A percentile compares a stretch with the other conserved stretches of the same genome.
Evolutionary conservation across 2,797 vertebrate genomes (phyloP).

Genomic region (Numenius phaeopus): DNA sequence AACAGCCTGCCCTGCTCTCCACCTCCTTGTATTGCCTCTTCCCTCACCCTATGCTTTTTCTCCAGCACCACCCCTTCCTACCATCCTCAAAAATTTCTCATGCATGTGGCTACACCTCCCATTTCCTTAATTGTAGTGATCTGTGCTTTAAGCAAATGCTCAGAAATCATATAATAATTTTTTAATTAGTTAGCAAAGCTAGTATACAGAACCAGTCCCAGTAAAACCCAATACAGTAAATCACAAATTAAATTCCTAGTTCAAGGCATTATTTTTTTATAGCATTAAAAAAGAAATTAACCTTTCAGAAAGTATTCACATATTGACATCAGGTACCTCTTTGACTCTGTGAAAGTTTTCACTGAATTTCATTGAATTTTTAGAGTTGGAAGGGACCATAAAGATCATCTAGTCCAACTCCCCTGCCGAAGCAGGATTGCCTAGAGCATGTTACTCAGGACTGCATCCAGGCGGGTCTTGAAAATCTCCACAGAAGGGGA

Average conservation of each 20-base stretch:
- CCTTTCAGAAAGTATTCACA: background rate
- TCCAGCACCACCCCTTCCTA: background rate
- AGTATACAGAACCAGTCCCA: background rate
- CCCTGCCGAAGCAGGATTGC: too few species aligned
- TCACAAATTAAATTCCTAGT: background rate
- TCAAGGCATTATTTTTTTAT: background rate
- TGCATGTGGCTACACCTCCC: rapidly evolving
- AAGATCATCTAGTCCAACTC: too few species aligned
- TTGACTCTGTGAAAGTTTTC: background rate
- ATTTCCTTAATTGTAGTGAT: background rate
- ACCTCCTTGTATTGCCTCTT: rapidly evolving
- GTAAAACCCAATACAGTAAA: background rate
- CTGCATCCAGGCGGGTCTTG: too few species aligned
- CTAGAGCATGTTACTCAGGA: too few species aligned
- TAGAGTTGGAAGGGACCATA: too few species aligned
- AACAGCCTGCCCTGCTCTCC: background rate
- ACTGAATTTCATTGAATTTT: too few species aligned
- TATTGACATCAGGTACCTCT: background rate
- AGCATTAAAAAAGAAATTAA: background rate
- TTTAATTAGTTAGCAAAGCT: background rate
- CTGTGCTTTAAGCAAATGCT: background rate
- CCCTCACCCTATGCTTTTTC: background rate
- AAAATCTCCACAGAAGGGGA: too few species aligned
- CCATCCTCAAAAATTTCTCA: background rate
- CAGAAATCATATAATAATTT: background rate